A percentile compares a stretch with the other conserved stretches of the same genome.
These are phyloP conservation scores for Apostichopus parvimensis DNA, from an alignment of 35 echinoderm and acorn worm species.

Conservation along the genomic window DNA sequence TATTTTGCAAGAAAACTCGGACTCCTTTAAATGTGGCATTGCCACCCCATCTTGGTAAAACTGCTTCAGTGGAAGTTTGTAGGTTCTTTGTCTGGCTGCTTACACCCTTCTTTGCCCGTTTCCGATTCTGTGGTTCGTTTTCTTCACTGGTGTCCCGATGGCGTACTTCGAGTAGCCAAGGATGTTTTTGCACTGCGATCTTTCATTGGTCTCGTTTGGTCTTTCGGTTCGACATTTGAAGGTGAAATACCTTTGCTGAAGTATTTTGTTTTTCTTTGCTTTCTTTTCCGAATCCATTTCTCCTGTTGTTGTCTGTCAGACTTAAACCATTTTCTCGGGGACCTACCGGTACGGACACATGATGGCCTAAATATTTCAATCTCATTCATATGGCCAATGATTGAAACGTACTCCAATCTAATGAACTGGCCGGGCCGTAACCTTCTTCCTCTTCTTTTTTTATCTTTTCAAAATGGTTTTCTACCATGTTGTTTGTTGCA, in stretches of 20 bases:
- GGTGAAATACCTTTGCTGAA: neutral
- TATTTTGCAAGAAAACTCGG: neutral
- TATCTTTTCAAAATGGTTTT: constrained; percentile 37
- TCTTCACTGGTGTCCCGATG: neutral
- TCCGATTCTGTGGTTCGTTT: neutral
- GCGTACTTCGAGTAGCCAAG: neutral
- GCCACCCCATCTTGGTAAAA: constrained; percentile 36
- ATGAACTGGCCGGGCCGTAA: neutral
- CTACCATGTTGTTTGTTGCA: constrained; percentile 24
- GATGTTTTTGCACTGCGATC: neutral
- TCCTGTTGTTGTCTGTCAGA: neutral
- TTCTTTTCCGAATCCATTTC: neutral
- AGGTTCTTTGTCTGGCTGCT: neutral
- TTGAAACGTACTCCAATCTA: neutral
- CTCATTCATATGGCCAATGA: neutral
- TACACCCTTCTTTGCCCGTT: neutral
- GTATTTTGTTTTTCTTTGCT: constrained; percentile 12
- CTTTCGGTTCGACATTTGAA: neutral
- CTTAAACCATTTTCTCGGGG: neutral
- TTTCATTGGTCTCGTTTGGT: neutral
- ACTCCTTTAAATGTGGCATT: neutral
- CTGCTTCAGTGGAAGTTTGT: neutral
- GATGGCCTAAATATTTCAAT: neutral
- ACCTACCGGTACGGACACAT: neutral
- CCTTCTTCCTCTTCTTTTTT: constrained; percentile 7